These are phyloP conservation scores for Philopotamus ludificatus DNA, from an alignment of 1,140 invertebrate species.

Conservation along the genomic window DNA sequence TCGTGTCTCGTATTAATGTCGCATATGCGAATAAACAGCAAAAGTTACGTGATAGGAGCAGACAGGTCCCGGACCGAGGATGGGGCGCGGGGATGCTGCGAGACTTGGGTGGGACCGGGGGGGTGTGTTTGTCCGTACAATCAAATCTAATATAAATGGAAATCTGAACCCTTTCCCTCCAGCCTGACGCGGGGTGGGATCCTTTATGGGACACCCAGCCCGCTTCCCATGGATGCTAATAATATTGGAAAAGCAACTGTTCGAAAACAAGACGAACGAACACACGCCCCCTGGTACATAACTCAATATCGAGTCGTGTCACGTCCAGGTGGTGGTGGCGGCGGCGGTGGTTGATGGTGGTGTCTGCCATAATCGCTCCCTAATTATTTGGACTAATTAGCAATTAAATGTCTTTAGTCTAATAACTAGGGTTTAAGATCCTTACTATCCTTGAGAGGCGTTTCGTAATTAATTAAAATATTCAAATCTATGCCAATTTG, in stretches of 20 bases:
- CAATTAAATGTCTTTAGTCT: too few species aligned
- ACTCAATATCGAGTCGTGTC: background rate
- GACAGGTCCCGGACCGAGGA: slow-evolving; percentile 34
- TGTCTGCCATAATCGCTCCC: too few species aligned
- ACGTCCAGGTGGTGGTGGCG: too few species aligned
- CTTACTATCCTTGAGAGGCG: too few species aligned
- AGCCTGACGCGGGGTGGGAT: slow-evolving; percentile 4
- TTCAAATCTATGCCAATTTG: too few species aligned
- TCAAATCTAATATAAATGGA: slow-evolving; percentile 43
- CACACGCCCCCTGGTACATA: background rate
- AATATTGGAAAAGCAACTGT: slow-evolving; percentile 29
- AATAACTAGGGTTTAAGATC: too few species aligned
- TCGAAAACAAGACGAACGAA: slow-evolving; percentile 24
- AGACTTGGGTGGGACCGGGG: background rate
- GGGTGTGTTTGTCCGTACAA: slow-evolving; percentile 40
- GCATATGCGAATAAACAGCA: slow-evolving; percentile 40
- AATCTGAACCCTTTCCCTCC: slow-evolving; percentile 38
- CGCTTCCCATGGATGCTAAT: slow-evolving; percentile 28
- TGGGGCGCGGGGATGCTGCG: too few species aligned
- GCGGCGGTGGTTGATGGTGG: too few species aligned
- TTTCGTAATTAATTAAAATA: too few species aligned
- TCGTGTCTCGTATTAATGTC: slow-evolving; percentile 37
- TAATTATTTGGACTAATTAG: too few species aligned
- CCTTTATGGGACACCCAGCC: slow-evolving; percentile 17
- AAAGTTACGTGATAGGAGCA: slow-evolving; percentile 39